Evolutionary conservation across 2,113 vertebrate genomes (phyloP).

Genomic region (Periophthalmodon schlosseri): DNA sequence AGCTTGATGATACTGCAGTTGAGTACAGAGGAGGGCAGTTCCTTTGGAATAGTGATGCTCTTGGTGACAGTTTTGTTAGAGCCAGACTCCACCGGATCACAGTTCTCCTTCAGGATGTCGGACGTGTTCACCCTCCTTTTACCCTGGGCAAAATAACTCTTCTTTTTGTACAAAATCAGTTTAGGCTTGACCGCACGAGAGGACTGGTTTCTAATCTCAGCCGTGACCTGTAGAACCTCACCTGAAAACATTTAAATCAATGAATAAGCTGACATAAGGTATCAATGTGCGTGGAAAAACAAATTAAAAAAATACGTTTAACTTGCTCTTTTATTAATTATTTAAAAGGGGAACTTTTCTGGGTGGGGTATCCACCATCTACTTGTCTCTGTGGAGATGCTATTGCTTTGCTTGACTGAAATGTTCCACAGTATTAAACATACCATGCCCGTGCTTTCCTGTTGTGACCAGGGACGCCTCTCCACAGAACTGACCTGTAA

Average conservation of each 20-base stretch:
- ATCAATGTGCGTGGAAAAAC: too few relatives aligned
- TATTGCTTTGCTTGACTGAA: too few relatives aligned
- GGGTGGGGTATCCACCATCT: too few relatives aligned
- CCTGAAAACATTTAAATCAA: constrained; percentile 31
- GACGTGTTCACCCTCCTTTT: constrained; percentile 19
- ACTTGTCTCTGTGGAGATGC: too few relatives aligned
- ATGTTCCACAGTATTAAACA: too few relatives aligned
- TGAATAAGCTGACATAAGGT: background rate
- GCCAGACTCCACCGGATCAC: constrained; percentile 20
- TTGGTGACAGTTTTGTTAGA: constrained; percentile 32
- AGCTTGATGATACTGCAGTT: constrained; percentile 65
- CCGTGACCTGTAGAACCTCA: constrained; percentile 28
- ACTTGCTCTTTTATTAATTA: too few relatives aligned
- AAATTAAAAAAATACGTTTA: too few relatives aligned
- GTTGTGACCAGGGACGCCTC: too few relatives aligned
- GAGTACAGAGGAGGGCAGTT: constrained; percentile 56
- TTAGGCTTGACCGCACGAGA: constrained; percentile 62
- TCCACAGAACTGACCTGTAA: too few relatives aligned
- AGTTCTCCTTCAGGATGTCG: constrained; percentile 43
- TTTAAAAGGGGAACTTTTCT: too few relatives aligned
- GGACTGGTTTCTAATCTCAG: constrained; percentile 54
- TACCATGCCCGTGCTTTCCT: too few relatives aligned
- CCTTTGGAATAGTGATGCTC: constrained; percentile 50
- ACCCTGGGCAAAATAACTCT: constrained; percentile 58
- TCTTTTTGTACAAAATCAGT: constrained; percentile 55